Evolutionary conservation across 92 coral and sea anemone genomes (phyloP).

Genomic region (Diadumene lineata): DNA sequence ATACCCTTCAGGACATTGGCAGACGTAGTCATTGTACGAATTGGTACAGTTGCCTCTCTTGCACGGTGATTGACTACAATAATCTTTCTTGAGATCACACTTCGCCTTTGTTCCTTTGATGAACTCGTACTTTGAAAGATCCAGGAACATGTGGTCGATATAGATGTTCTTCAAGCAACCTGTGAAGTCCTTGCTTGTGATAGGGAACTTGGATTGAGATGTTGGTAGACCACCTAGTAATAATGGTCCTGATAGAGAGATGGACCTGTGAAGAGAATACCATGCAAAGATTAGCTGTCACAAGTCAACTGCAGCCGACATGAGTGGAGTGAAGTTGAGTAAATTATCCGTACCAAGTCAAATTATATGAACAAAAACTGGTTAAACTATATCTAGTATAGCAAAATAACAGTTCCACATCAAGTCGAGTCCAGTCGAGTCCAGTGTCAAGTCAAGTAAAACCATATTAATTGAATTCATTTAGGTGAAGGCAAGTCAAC

Average conservation of each 20-base stretch:
- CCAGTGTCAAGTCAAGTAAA: too few relatives aligned
- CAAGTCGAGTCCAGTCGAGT: too few relatives aligned
- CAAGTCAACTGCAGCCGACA: too few relatives aligned
- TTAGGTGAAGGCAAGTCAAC: too few relatives aligned
- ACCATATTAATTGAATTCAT: too few relatives aligned
- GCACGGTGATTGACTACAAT: conserved; percentile 72
- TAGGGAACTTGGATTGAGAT: conserved; percentile 45
- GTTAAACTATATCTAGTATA: too few relatives aligned
- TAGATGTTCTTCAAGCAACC: conserved; percentile 80
- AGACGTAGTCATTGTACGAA: conserved; percentile 55
- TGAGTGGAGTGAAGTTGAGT: too few relatives aligned
- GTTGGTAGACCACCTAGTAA: conserved; percentile 77
- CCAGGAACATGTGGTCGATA: conserved; percentile 73
- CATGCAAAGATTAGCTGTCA: too few relatives aligned
- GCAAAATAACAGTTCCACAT: too few relatives aligned
- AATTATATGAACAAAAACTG: too few relatives aligned
- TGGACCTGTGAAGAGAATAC: conserved; percentile 57
- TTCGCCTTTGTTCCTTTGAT: conserved; percentile 59
- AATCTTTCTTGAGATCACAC: conserved; percentile 65
- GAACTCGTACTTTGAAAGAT: conserved; percentile 65
- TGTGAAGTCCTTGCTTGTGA: conserved; percentile 52
- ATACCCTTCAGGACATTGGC: conserved; percentile 70
- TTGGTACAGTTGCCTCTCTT: conserved; percentile 68
- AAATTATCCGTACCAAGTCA: too few relatives aligned
- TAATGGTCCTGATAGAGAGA: conserved; percentile 85